Conservation (phyloP, 2,888 invertebrate genomes). For the Dryomyza anilis region DNA sequence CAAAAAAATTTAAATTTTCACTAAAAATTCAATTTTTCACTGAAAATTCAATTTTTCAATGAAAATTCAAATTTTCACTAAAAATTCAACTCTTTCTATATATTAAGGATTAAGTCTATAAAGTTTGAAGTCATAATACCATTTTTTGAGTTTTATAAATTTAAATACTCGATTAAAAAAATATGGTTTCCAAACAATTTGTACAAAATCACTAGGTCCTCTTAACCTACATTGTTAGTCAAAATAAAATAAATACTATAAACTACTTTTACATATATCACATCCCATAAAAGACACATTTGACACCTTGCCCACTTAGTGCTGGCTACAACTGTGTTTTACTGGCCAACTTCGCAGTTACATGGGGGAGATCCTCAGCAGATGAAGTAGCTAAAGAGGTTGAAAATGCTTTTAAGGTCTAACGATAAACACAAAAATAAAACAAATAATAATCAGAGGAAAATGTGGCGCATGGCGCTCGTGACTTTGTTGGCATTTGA, state of each 20-base stretch:
- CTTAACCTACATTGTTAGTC: background rate
- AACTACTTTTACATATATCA: background rate
- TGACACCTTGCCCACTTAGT: background rate
- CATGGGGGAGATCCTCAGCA: background rate
- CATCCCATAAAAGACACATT: background rate
- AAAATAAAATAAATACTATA: background rate
- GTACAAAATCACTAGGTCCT: background rate
- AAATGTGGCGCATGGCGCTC: constrained; percentile 33
- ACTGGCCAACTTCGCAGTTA: background rate
- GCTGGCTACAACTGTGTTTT: background rate
- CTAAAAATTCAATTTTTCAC: no score
- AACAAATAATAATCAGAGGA: background rate
- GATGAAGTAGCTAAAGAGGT: background rate
- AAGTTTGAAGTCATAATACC: no score
- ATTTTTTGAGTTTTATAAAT: no score
- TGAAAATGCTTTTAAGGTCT: background rate
- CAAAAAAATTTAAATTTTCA: no score
- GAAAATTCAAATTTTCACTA: no score
- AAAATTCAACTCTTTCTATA: no score
- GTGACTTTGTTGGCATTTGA: constrained; percentile 41
- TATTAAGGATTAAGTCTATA: no score
- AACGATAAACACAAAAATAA: constrained; percentile 12
- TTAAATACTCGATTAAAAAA: no score
- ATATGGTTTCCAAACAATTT: no score
- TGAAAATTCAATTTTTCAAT: no score